Conservation (phyloP, 1,140 invertebrate genomes). For the Paraescarpia echinospica region DNA sequence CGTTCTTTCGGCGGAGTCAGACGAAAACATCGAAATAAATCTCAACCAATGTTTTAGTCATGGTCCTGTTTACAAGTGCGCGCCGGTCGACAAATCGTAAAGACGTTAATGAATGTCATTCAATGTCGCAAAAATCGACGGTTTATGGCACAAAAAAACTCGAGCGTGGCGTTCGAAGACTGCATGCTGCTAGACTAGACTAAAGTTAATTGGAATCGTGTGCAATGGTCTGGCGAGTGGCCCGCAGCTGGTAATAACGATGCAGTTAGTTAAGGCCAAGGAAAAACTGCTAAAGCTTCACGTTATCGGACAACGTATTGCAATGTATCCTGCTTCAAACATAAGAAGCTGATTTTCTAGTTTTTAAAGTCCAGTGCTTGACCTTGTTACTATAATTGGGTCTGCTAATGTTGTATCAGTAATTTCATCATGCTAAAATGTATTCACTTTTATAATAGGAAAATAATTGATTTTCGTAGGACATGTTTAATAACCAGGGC, state of each 20-base stretch:
- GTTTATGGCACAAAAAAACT: background rate
- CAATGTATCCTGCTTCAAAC: background rate
- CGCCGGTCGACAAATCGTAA: background rate
- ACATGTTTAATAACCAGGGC: background rate
- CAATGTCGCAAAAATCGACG: background rate
- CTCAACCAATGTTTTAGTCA: background rate
- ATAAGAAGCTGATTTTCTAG: background rate
- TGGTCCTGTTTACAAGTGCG: too few relatives aligned
- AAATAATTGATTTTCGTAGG: background rate
- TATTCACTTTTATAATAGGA: background rate
- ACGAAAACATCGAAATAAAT: conserved; percentile 1
- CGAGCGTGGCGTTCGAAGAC: background rate
- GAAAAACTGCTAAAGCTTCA: background rate
- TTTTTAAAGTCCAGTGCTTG: too few relatives aligned
- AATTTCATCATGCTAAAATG: background rate
- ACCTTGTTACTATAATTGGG: too few relatives aligned
- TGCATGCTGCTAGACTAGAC: background rate
- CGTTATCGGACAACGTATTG: background rate
- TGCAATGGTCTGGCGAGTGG: background rate
- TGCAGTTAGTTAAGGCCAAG: background rate
- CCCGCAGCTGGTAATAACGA: background rate
- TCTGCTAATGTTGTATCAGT: too few relatives aligned
- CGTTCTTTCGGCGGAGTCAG: background rate
- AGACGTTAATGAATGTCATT: background rate
- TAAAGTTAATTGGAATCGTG: background rate